Evolutionary conservation across 2,797 vertebrate genomes (phyloP).

Genomic region (Apodemus agrarius): DNA sequence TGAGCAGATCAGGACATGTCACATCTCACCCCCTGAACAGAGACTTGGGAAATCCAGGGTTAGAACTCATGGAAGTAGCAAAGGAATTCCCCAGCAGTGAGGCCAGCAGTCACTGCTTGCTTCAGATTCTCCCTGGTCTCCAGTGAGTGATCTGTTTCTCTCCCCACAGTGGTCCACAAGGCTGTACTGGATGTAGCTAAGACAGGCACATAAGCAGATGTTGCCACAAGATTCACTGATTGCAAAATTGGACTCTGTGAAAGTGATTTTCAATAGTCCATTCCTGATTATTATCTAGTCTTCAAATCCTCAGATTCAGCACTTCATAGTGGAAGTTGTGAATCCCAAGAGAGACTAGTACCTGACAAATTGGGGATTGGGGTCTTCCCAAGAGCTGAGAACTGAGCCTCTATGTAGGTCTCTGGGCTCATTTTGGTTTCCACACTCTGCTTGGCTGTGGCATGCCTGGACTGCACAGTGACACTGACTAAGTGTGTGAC

Average conservation of each 20-base stretch:
- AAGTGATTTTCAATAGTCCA: slow-evolving; percentile 52
- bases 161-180: slow-evolving; percentile 90
- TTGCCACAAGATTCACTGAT: slow-evolving; percentile 83
- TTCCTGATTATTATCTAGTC: slow-evolving; percentile 62
- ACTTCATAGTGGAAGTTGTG: background rate
- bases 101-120: rapidly evolving
- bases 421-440: rapidly evolving
- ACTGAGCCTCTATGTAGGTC: rapidly evolving
- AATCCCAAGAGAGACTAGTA: slow-evolving; percentile 50
- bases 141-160: rapidly evolving
- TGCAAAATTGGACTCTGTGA: slow-evolving; percentile 70
- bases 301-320: too few species aligned
- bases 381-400: rapidly evolving
- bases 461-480: too few species aligned
- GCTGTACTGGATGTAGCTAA: slow-evolving; percentile 92
- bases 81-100: rapidly evolving
- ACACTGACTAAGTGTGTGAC: rapidly evolving
- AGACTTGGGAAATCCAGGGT: background rate
- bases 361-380: background rate
- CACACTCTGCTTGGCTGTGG: rapidly evolving
- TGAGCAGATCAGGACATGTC: background rate
- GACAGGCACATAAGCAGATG: slow-evolving; percentile 91
- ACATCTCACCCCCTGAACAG: background rate
- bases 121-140: rapidly evolving
- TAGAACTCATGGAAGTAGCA: rapidly evolving